These are phyloP conservation scores for Scotopteryx bipunctaria DNA, from an alignment of 2,888 invertebrate genomes.

Conservation along the genomic window DNA sequence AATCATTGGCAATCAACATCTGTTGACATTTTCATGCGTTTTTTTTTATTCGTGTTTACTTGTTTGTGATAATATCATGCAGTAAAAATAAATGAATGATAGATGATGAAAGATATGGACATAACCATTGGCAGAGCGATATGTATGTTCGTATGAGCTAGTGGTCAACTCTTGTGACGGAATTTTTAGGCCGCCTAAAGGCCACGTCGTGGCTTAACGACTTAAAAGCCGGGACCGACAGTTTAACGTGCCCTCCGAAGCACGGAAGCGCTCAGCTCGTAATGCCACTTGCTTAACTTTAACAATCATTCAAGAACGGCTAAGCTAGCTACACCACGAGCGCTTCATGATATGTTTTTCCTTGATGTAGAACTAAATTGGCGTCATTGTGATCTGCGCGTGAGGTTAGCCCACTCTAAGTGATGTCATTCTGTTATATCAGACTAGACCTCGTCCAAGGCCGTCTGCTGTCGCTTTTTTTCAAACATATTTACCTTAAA, in stretches of 20 bases:
- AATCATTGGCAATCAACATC: too few species aligned
- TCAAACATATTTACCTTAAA: constrained; percentile 30
- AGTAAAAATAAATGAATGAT: background rate
- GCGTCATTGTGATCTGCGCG: constrained; percentile 25
- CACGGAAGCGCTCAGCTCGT: too few species aligned
- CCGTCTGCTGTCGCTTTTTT: constrained; percentile 30
- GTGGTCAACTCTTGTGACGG: too few species aligned
- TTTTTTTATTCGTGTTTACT: background rate
- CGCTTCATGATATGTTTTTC: constrained; percentile 6
- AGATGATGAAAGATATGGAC: background rate
- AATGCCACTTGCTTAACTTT: too few species aligned
- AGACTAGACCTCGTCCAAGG: constrained; percentile 42
- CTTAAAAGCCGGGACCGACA: too few species aligned
- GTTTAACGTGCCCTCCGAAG: too few species aligned
- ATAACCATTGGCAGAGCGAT: background rate
- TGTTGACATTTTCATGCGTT: too few species aligned
- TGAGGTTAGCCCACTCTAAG: constrained; percentile 25
- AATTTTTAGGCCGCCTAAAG: too few species aligned
- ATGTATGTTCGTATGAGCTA: too few species aligned
- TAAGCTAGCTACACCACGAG: too few species aligned
- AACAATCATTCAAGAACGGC: too few species aligned
- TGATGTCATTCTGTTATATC: constrained; percentile 49
- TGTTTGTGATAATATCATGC: background rate
- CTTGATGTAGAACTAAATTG: constrained; percentile 14
- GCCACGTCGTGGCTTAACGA: too few species aligned